Evolutionary conservation across 92 coral and sea anemone genomes (phyloP).

Genomic region (Pocillopora grandis): DNA sequence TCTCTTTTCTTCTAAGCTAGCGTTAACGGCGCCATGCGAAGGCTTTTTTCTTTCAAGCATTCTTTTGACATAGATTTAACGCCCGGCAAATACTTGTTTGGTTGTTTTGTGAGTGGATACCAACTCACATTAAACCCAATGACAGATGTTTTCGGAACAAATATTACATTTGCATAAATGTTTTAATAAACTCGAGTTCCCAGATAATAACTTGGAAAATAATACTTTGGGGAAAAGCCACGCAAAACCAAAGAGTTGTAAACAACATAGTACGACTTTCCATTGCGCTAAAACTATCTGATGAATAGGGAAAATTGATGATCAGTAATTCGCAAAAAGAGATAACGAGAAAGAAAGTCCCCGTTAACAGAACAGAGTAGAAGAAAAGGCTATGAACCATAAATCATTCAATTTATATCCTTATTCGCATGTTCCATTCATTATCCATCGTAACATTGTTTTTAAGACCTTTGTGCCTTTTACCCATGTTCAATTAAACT

Average conservation of each 20-base stretch:
- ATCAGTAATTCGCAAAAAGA: neutral
- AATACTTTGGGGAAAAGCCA: neutral
- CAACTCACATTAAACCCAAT: neutral
- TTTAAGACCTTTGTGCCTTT: neutral
- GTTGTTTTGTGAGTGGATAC: slow-evolving; percentile 11
- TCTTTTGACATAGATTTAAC: neutral
- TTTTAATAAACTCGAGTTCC: slow-evolving; percentile 26
- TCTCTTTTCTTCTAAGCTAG: slow-evolving; percentile 22
- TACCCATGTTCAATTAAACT: slow-evolving; percentile 3
- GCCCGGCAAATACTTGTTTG: neutral
- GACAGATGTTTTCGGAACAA: slow-evolving; percentile 35
- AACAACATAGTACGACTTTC: no score
- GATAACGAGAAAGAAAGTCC: neutral
- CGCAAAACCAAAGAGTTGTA: neutral
- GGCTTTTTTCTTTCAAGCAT: neutral
- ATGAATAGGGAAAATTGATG: neutral
- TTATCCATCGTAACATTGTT: neutral
- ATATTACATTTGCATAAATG: slow-evolving; percentile 33
- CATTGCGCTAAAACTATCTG: no score
- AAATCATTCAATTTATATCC: slow-evolving; percentile 4
- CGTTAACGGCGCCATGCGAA: slow-evolving; percentile 16
- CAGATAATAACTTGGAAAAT: neutral
- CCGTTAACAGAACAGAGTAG: neutral
- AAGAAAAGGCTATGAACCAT: neutral
- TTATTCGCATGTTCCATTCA: slow-evolving; percentile 2